These are phyloP conservation scores for Pammene aurita DNA, from an alignment of 2,888 invertebrate genomes.

Conservation along the genomic window DNA sequence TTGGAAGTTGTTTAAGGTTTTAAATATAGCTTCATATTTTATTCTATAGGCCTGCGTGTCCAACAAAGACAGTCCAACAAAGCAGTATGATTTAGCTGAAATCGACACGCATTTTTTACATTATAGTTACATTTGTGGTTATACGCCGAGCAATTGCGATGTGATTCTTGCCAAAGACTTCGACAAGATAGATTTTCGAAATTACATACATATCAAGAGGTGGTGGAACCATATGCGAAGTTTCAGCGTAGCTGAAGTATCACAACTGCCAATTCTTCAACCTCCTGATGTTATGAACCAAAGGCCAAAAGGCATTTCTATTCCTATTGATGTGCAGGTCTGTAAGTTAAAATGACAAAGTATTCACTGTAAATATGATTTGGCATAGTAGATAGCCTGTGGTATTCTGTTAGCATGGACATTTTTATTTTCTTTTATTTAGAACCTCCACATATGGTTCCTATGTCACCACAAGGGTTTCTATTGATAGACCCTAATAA, in stretches of 20 bases:
- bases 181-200: slow-evolving; percentile 62
- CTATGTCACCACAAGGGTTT: slow-evolving; percentile 61
- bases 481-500: not conserved
- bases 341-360: slow-evolving; percentile 49
- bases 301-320: slow-evolving; percentile 54
- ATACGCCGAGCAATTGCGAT: slow-evolving; percentile 80
- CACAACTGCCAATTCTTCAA: slow-evolving; percentile 64
- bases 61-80: slow-evolving; percentile 41
- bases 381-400: slow-evolving; percentile 43
- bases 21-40: slow-evolving; percentile 33
- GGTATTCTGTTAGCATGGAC: slow-evolving; percentile 23
- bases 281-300: slow-evolving; percentile 56
- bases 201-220: slow-evolving; percentile 79
- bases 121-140: slow-evolving; percentile 84
- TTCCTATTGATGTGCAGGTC: slow-evolving; percentile 64
- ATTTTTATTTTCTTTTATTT: slow-evolving; percentile 41
- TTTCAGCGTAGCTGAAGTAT: slow-evolving; percentile 79
- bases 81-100: slow-evolving; percentile 59
- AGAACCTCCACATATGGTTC: slow-evolving; percentile 71
- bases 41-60: slow-evolving; percentile 61
- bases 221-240: slow-evolving; percentile 86
- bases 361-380: slow-evolving; percentile 36
- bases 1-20: slow-evolving; percentile 7
- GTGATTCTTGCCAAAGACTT: slow-evolving; percentile 64
- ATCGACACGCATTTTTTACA: slow-evolving; percentile 75